Conservation (phyloP, 1,140 invertebrate species). For the Steinernema khuongi region DNA sequence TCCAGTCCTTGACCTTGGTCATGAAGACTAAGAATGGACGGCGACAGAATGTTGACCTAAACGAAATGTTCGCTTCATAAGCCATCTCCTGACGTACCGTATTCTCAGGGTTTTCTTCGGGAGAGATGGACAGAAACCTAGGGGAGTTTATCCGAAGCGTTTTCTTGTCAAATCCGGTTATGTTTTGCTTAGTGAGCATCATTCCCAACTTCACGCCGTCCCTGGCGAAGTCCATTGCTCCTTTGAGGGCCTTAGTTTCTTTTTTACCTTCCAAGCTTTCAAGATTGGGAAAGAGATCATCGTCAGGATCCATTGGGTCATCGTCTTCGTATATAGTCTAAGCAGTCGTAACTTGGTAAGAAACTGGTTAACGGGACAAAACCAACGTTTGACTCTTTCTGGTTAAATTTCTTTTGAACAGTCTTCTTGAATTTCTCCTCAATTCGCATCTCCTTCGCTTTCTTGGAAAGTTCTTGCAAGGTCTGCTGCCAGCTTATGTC, state of each 20-base stretch:
- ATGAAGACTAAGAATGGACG: conserved; percentile 29
- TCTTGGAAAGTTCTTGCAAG: not conserved
- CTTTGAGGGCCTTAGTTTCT: conserved; percentile 5
- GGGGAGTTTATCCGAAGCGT: conserved; percentile 24
- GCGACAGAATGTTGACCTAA: conserved; percentile 27
- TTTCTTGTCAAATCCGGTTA: conserved; percentile 24
- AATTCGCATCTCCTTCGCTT: not conserved
- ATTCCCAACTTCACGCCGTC: conserved; percentile 21
- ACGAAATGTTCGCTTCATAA: not conserved
- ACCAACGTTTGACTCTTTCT: conserved; percentile 1
- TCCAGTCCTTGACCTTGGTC: conserved; percentile 28
- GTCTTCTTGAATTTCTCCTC: not conserved
- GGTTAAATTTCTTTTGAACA: not conserved
- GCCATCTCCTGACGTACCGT: not conserved
- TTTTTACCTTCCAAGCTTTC: conserved; percentile 15
- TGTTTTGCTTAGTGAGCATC: conserved; percentile 22
- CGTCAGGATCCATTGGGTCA: not conserved
- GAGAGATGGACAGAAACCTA: conserved; percentile 22
- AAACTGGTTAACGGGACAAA: conserved; percentile 16
- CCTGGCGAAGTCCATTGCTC: not conserved
- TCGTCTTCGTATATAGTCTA: conserved; percentile 16
- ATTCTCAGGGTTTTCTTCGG: conserved; percentile 26
- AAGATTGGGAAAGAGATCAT: not conserved
- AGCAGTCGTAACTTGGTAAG: not conserved
- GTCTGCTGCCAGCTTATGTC: not conserved